These are phyloP conservation scores for Lucilia cuprina DNA, from an alignment of 1,140 invertebrate genomes.

Conservation along the genomic window DNA sequence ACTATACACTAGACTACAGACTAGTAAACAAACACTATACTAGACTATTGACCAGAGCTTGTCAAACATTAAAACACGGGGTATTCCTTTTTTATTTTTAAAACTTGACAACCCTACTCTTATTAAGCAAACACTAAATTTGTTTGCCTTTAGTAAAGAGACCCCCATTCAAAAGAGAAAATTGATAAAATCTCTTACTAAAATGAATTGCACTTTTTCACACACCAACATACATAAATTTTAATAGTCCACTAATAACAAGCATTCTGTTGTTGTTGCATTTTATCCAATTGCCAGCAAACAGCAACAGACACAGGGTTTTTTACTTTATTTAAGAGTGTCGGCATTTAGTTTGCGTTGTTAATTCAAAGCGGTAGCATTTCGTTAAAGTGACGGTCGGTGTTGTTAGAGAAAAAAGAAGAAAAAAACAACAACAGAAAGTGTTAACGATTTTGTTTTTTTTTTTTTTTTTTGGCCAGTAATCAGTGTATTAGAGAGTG, in stretches of 20 bases:
- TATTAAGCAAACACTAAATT: no score
- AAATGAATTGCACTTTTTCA: neutral
- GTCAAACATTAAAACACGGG: no score
- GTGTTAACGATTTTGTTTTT: neutral
- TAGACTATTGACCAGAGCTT: no score
- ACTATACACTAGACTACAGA: no score
- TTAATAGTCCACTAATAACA: neutral
- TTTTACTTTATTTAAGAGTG: neutral
- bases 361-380: neutral
- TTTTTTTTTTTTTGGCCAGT: neutral
- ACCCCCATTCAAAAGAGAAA: neutral
- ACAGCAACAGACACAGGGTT: no score
- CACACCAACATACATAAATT: neutral
- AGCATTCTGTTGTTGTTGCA: neutral
- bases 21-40: no score
- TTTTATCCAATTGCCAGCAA: neutral
- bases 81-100: no score
- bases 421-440: neutral
- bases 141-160: no score
- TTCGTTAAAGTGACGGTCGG: neutral
- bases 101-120: no score
- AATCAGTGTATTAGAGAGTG: neutral
- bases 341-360: conserved; percentile 14
- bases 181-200: neutral
- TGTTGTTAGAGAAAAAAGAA: no score